phyloP scores from a whole-genome alignment of 2,888 invertebrate genomes.

The Cheilosia vulpina region DNA sequence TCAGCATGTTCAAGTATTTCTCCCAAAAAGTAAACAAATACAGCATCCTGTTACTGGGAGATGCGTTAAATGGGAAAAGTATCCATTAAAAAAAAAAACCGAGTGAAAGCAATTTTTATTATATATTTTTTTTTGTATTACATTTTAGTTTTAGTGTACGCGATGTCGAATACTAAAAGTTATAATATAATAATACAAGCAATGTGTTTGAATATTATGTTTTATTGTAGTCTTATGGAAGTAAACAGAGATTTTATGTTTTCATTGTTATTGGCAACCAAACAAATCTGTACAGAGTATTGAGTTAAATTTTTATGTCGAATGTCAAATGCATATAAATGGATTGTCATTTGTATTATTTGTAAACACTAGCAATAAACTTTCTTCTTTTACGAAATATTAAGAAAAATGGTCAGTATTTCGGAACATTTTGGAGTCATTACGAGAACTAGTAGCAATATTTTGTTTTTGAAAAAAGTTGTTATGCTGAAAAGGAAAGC shows the following conservation, averaged over 20 bases:
- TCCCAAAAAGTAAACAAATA: conserved; percentile 43
- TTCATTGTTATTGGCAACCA: conserved; percentile 24
- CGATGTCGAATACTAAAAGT: conserved; percentile 36
- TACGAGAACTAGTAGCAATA: no score
- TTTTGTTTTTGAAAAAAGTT: no score
- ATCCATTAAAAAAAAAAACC: conserved; percentile 30
- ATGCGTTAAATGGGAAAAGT: conserved; percentile 10
- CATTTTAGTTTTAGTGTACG: conserved; percentile 25
- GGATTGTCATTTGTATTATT: conserved; percentile 3
- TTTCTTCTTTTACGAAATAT: not conserved
- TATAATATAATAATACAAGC: conserved; percentile 1
- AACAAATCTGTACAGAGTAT: conserved; percentile 5
- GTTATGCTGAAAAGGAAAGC: no score
- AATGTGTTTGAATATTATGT: conserved; percentile 12
- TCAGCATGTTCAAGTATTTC: conserved; percentile 76
- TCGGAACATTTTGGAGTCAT: no score
- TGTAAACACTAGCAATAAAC: conserved; percentile 6
- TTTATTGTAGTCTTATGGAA: conserved; percentile 18
- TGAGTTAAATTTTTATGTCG: conserved; percentile 2
- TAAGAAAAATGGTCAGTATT: no score
- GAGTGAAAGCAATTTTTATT: conserved; percentile 50
- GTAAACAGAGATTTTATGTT: conserved; percentile 37
- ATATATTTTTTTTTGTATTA: conserved; percentile 18
- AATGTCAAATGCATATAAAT: conserved; percentile 13
- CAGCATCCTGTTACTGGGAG: not conserved